Base-by-base conservation (phyloP, 2,888 invertebrate genomes). In the Ophioninae sp. region DNA sequence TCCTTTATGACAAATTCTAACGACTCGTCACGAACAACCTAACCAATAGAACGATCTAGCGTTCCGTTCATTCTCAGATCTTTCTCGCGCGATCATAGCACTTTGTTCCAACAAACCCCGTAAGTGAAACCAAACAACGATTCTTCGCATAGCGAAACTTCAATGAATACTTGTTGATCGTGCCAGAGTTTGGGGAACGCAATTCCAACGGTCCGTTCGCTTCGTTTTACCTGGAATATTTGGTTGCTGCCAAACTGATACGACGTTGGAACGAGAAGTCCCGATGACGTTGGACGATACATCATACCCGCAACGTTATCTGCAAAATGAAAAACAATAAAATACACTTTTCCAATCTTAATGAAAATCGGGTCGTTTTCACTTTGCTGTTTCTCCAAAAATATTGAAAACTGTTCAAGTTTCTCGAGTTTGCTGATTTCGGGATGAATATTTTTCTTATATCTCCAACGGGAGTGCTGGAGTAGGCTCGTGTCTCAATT, bases 271-370 rank as follows among this genome's bases (percentile, higher is more conserved):
- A 95, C 93, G 87, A 94, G 91, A 67, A 95, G 93, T 82, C 94
- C 94, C 68, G 95, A 93, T 82, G 94, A 94, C 83, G 94, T 94
- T 87, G 95, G 95, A 93, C 96, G 95, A 88, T 96, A 96, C 94
- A 96, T 95, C 93, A 96, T 95, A 75, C 95, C 95, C 89, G 93
- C 85, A 79, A 91, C 90, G 85, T 91, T 92, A 75, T 93, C 93
- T 92, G 79, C 13, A 87, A 81, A 73, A 41, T 20, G 9, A 74
- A 73, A 51, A 79, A 67, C 30, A 30, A 30, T 30, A 30, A 30
- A 30, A 20, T 13, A 2, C 9, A 0, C 44, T 63, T 17, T 58
- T n/a, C 30, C 7, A n/a, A 56, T 7, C n/a, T 22, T 56, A n/a
- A 6, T n/a, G 20, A 1, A 20, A 59, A 59, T 59, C n/a, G n/a